These are phyloP conservation scores for Corythoichthys intestinalis DNA, from an alignment of 2,113 vertebrate species.

Conservation along the genomic window DNA sequence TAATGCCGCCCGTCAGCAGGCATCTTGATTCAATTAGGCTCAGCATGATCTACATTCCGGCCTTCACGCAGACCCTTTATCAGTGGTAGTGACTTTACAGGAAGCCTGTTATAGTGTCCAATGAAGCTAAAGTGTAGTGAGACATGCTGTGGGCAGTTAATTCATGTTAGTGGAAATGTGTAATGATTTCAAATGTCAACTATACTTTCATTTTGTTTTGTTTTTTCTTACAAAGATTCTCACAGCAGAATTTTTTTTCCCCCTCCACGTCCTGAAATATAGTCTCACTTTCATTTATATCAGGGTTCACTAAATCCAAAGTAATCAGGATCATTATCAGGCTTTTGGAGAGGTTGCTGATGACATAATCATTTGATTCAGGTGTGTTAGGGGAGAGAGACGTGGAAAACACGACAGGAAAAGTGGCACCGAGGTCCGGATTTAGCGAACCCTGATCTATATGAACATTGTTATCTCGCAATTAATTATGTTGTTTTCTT, in stretches of 20 bases:
- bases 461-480: not conserved
- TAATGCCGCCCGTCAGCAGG: conserved; percentile 56
- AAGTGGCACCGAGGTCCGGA: no score
- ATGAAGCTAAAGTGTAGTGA: not conserved
- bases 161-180: not conserved
- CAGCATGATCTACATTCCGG: conserved; percentile 57
- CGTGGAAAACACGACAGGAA: no score
- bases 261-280: not conserved
- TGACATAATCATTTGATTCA: no score
- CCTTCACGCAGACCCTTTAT: conserved; percentile 19
- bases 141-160: not conserved
- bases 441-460: no score
- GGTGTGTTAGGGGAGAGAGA: no score
- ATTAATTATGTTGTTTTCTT: not conserved
- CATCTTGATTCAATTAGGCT: conserved; percentile 43
- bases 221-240: not conserved
- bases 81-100: conserved; percentile 7
- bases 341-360: no score
- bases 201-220: no score
- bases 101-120: not conserved
- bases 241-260: not conserved
- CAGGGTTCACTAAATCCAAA: no score
- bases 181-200: not conserved
- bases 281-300: not conserved
- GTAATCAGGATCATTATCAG: no score